Conservation (phyloP, 2,888 invertebrate genomes). For the Cosmia trapezina region DNA sequence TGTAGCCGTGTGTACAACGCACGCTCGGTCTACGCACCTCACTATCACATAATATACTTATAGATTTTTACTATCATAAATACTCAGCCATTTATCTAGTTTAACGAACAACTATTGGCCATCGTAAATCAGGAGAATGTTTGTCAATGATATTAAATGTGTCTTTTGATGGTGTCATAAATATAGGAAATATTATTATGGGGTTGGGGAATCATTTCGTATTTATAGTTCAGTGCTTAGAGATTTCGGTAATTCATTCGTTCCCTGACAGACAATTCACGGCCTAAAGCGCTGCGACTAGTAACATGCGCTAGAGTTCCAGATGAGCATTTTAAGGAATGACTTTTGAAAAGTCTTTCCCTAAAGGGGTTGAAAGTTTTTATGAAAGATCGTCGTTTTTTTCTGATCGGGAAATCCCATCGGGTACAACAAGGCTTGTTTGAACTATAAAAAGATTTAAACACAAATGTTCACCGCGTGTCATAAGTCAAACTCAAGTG, state of each 20-base stretch:
- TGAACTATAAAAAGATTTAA: not conserved
- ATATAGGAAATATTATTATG: conserved; percentile 58
- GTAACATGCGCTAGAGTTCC: not conserved
- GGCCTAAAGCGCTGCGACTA: too few species aligned
- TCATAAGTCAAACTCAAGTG: too few species aligned
- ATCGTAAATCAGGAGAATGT: conserved; percentile 62
- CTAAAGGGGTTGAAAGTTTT: not conserved
- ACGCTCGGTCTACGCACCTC: too few species aligned
- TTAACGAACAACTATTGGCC: not conserved
- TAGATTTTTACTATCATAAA: not conserved
- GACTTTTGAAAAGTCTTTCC: not conserved
- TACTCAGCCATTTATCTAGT: not conserved
- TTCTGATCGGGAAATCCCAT: not conserved
- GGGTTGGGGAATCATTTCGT: conserved; percentile 1
- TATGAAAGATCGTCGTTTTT: not conserved
- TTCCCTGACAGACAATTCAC: not conserved
- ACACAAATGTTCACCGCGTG: too few species aligned
- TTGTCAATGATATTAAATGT: conserved; percentile 75
- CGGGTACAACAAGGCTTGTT: too few species aligned
- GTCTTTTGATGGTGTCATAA: conserved; percentile 71
- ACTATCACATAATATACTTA: too few species aligned
- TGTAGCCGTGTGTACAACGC: too few species aligned
- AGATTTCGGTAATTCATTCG: not conserved
- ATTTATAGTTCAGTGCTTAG: not conserved
- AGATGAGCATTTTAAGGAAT: not conserved